Percentiles rank a stretch among this genome's conserved stretches.
Conservation (phyloP, 1,140 invertebrate genomes). For the Tetramorium parvispinum region DNA sequence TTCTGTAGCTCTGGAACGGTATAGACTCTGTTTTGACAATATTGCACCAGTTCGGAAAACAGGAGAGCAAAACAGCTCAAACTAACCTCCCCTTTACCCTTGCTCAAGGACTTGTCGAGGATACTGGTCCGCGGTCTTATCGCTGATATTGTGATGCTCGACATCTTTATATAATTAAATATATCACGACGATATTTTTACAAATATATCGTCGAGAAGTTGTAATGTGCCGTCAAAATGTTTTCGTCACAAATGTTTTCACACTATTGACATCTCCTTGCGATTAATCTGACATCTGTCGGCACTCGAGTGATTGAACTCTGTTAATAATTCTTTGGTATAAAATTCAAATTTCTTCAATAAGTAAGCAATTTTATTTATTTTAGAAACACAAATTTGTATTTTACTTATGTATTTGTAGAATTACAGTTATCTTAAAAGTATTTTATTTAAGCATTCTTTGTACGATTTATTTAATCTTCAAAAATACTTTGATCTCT, state of each 20-base stretch:
- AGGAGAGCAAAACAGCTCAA: conserved; percentile 97
- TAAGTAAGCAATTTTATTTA: background rate
- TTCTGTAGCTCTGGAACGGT: conserved; percentile 97
- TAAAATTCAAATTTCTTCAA: too few relatives aligned
- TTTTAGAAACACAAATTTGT: background rate
- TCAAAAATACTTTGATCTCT: background rate
- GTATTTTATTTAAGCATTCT: background rate
- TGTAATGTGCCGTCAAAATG: background rate
- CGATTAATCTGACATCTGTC: conserved; percentile 38
- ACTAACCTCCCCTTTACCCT: conserved; percentile 96
- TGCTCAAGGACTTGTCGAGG: conserved; percentile 95
- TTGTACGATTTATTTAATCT: background rate
- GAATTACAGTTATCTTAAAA: background rate
- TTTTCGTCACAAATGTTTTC: too few relatives aligned
- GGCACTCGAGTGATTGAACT: too few relatives aligned
- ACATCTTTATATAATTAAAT: conserved; percentile 76
- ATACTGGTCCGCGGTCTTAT: conserved; percentile 92
- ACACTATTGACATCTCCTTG: background rate
- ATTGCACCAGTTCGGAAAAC: conserved; percentile 99
- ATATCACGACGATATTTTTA: background rate
- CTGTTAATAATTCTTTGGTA: too few relatives aligned
- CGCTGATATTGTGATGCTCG: conserved; percentile 84
- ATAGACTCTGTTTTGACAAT: conserved; percentile 98
- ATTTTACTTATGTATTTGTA: background rate
- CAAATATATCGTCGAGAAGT: background rate